Base-by-base conservation (phyloP, 2,113 vertebrate species). In the Miniopterus natalensis region DNA sequence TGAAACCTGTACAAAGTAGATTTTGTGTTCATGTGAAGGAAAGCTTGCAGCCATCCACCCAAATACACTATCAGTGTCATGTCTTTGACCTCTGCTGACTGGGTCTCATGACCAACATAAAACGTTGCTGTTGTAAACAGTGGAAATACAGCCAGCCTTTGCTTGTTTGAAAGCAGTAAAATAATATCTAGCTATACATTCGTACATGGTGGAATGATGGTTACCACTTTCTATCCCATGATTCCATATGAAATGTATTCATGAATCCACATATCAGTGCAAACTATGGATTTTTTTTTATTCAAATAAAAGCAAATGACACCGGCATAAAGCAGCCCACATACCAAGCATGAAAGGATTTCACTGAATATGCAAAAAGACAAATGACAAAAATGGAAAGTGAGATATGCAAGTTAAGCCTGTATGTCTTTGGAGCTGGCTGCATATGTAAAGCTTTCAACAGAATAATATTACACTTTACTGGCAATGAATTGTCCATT, bases 401-500 rank as follows among this genome's bases (percentile, higher is more conserved):
- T 68, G 78, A 78, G 66, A 90, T 36, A 51, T 36, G 42, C 84
- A 61, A 55, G 79, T 95, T 95, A 94, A 93, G 55, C 87, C 51
- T 29, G 83, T 77, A 14, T 77, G 74, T 87, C 84, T 92, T 92
- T 86, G 78, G 68, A 92, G 78, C 85, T 89, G 47, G 70, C 91
- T 95, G 88, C 81, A 36, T 79, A 79, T 68, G 70, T 71, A 91
- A 95, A 95, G 85, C 90, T 95, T 96, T 97, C 92, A 87, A 55
- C 51, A 97, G 96, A 94, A 87, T 94, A 95, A 96, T 96, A 91
- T 95, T 93, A 87, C 93, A 96, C 74, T 95, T 96, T 90, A 93
- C 84, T 95, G 95, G 97, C 92, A 97, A 90, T 93, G 95, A 94
- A 96, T 96, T 94, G 94, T 94, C 93, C 94, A 92, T 96, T 97